These are phyloP conservation scores for Leucoraja erinaceus DNA, from an alignment of 2,113 vertebrate genomes.

Conservation along the genomic window DNA sequence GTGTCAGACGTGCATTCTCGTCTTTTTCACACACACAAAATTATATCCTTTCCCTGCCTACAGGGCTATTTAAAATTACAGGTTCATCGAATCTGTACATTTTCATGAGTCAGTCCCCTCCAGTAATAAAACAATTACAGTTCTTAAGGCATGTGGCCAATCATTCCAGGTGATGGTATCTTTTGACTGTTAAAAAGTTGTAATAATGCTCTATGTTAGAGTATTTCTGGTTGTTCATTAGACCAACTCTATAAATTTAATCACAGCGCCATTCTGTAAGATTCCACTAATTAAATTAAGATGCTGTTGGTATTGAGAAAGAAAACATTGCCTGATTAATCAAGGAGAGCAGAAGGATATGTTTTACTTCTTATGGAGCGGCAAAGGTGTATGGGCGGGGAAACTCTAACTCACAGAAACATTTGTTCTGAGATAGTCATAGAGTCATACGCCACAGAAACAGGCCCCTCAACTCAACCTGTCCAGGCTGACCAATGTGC, in stretches of 20 bases:
- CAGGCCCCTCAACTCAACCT: no score
- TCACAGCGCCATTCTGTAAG: neutral
- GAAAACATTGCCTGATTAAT: neutral
- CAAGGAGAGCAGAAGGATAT: neutral
- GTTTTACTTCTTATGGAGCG: neutral
- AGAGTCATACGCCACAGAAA: no score
- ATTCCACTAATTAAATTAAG: constrained; percentile 12
- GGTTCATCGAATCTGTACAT: neutral
- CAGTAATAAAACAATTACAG: neutral
- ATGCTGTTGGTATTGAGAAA: constrained; percentile 19
- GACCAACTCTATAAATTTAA: neutral
- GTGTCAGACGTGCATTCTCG: neutral
- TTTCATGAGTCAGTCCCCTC: neutral
- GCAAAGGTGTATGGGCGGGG: no score
- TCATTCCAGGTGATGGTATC: neutral
- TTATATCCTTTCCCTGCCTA: neutral
- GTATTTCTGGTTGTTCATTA: neutral
- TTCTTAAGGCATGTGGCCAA: neutral
- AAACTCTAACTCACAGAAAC: neutral
- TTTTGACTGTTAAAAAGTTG: neutral
- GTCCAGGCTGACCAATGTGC: no score
- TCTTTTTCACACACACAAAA: neutral
- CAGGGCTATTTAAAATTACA: neutral
- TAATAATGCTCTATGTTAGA: neutral
- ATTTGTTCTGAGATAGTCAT: no score